Percentiles rank a stretch among this genome's conserved stretches.
These are phyloP conservation scores for Uromys caudimaculatus DNA, from an alignment of 2,797 vertebrate genomes.

Conservation along the genomic window DNA sequence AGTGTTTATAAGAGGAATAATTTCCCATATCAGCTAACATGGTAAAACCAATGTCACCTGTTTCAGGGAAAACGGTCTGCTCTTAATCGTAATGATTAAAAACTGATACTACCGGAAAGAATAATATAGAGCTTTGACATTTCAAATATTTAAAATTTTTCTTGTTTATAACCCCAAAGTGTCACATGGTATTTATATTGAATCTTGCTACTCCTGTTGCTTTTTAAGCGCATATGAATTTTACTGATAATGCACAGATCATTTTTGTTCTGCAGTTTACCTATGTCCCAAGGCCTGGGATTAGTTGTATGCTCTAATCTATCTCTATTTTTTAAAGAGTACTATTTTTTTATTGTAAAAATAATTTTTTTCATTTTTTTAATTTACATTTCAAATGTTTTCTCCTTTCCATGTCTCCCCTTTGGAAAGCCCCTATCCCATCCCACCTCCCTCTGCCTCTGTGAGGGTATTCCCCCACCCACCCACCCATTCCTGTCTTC, in stretches of 20 bases:
- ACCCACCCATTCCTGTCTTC: no score
- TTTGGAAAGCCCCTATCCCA: no score
- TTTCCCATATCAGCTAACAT: background rate
- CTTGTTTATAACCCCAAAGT: background rate
- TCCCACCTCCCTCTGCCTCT: no score
- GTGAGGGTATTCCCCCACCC: no score
- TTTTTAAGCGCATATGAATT: conserved; percentile 22
- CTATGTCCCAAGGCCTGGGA: background rate
- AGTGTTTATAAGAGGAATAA: conserved; percentile 18
- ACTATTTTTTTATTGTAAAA: no score
- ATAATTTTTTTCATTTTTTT: no score
- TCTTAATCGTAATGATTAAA: background rate
- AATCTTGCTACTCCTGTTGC: background rate
- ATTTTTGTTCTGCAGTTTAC: background rate
- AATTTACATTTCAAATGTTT: no score
- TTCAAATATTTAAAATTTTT: background rate
- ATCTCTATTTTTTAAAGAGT: background rate
- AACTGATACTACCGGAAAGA: background rate
- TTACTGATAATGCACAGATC: background rate
- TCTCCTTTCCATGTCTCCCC: no score
- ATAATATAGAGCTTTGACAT: background rate
- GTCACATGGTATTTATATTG: background rate
- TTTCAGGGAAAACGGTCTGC: background rate
- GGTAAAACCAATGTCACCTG: background rate
- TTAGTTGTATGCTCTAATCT: background rate